Conservation (phyloP, 2,113 vertebrate species). For the Rhagologus leucostigma region DNA sequence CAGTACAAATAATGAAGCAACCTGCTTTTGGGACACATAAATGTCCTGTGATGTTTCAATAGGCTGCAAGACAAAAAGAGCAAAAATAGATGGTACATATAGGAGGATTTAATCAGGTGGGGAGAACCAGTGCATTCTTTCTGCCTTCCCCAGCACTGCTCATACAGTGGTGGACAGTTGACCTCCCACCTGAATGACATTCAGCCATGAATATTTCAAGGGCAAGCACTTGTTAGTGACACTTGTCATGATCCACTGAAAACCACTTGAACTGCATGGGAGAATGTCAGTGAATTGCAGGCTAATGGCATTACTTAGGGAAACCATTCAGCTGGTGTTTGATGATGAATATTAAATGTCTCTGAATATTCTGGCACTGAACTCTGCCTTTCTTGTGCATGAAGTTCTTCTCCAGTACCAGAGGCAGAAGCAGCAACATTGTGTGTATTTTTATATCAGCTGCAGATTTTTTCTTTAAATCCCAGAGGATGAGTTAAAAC, state of each 20-base stretch:
- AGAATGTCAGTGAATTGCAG: not conserved
- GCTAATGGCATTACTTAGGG: not conserved
- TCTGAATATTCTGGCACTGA: not conserved
- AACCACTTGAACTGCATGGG: not conserved
- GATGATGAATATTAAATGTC: not conserved
- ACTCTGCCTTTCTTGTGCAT: not conserved
- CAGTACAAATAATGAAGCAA: constrained; percentile 50
- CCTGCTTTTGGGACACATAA: constrained; percentile 56
- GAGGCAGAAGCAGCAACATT: not conserved
- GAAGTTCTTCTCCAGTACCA: not conserved
- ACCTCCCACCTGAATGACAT: not conserved
- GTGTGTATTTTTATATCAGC: not conserved
- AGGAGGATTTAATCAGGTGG: not conserved
- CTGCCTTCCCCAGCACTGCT: not conserved
- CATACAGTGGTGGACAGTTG: not conserved
- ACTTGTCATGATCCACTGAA: not conserved
- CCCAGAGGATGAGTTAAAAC: not conserved
- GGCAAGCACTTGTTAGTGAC: not conserved
- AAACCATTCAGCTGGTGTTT: not conserved
- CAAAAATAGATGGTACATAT: not conserved
- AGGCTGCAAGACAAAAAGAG: not conserved
- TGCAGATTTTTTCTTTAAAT: not conserved
- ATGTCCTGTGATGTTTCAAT: constrained; percentile 43
- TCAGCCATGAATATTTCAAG: not conserved
- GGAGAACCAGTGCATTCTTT: not conserved